Base-by-base conservation (phyloP, 2,888 invertebrate species). In the Ectemnius cavifrons region DNA sequence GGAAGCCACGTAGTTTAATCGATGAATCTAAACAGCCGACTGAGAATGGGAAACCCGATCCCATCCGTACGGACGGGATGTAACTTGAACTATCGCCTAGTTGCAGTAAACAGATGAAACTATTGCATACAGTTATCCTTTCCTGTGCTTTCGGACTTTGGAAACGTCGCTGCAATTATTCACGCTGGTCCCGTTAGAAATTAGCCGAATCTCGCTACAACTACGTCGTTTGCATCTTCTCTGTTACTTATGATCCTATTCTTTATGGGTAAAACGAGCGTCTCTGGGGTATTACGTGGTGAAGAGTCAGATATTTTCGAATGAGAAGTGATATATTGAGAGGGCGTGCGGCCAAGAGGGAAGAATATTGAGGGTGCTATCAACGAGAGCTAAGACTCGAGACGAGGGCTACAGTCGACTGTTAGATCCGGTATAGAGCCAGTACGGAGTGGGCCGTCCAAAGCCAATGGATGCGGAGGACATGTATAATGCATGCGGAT, bases 401-500 rank as follows among this genome's bases (percentile, higher is more conserved):
- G 37, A 37, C 66, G 46, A 63, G 67, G 58, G 57, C 72, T 63
- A 72, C 66, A 69, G 56, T 49, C 37, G 59, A 58, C 45, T 57
- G 60, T 46, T 37, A 23, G 61, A 63, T 65, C 60, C 45, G 47
- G 52, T 78, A 70, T 66, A 37, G 37, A 74, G 62, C 47, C 46
- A 56, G 59, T 60, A 68, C 28, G 71, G 73, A 73, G 78, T 78
- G 80, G 82, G 71, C 80, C 63, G 70, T 28, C 70, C 71, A 66
- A 63, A 75, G 75, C 27, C 77, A 73, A 75, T 68, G 78, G 68
- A 73, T 67, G 76, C 71, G 67, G 65, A 71, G 71, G 63, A 60
- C 64, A 85, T 87, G 84, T 82, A 85, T 87, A 85, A 87, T 87
- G 82, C 84, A 87, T 83, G 73, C 63, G 66, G 64, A 68, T 75